Evolutionary conservation across 2,888 invertebrate genomes (phyloP).

Genomic region (Ormyrus pomaceus): DNA sequence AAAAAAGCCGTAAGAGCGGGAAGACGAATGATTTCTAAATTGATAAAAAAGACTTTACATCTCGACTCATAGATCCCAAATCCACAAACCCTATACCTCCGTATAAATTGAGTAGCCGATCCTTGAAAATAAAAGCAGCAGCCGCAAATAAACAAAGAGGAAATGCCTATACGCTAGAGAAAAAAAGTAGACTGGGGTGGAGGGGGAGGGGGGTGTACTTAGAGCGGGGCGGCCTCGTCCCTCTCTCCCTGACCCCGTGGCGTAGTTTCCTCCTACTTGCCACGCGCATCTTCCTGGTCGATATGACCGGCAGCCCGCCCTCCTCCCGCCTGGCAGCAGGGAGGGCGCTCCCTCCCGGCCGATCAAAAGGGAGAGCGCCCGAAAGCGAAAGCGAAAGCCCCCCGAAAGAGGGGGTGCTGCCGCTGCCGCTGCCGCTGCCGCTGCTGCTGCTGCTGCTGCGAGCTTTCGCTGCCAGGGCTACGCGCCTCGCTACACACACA

Average conservation of each 20-base stretch:
- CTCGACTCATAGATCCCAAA: too few species aligned
- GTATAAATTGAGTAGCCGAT: too few species aligned
- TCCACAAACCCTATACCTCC: too few species aligned
- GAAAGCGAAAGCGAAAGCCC: constrained; percentile 57
- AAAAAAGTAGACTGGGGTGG: too few species aligned
- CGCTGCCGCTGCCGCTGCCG: constrained; percentile 39
- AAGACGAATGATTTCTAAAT: too few species aligned
- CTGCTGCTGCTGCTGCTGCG: constrained; percentile 7
- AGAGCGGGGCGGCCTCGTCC: not conserved
- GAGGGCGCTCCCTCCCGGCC: constrained; percentile 15
- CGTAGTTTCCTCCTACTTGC: constrained; percentile 45
- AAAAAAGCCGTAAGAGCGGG: too few species aligned
- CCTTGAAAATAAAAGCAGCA: too few species aligned
- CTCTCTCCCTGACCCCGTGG: constrained; percentile 46
- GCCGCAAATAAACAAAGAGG: too few species aligned
- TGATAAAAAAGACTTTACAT: too few species aligned
- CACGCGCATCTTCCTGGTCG: constrained; percentile 49
- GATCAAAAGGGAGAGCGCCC: constrained; percentile 57
- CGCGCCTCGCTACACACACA: too few species aligned
- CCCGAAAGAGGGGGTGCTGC: constrained; percentile 55
- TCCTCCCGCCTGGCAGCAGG: not conserved
- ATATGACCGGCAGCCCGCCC: constrained; percentile 29
- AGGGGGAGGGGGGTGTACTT: too few species aligned
- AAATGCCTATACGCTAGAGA: too few species aligned
- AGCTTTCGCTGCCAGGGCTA: not conserved